Conservation (phyloP, 2,888 invertebrate genomes). For the Sthenelais limicola region DNA sequence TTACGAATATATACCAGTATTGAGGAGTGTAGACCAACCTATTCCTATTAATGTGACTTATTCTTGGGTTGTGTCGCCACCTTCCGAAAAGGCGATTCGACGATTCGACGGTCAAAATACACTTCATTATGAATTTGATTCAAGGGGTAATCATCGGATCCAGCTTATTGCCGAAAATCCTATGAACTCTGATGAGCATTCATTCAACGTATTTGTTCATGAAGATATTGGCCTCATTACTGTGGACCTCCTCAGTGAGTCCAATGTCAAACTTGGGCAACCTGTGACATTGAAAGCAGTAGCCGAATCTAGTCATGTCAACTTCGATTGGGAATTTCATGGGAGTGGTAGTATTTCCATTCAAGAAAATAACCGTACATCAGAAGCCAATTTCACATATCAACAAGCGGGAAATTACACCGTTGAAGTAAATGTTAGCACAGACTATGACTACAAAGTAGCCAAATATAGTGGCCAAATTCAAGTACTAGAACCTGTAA, state of each 20-base stretch:
- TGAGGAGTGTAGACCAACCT: no score
- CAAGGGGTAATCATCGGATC: background rate
- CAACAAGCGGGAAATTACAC: background rate
- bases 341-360: background rate
- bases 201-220: background rate
- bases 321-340: conserved; percentile 24
- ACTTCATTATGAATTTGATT: no score
- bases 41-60: background rate
- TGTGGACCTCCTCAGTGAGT: background rate
- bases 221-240: background rate
- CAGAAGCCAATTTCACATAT: background rate
- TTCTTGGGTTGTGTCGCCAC: background rate
- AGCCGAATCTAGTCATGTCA: background rate
- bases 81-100: no score
- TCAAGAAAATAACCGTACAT: background rate
- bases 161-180: background rate
- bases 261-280: no score
- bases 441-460: background rate
- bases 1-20: no score
- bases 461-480: background rate
- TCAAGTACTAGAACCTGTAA: background rate
- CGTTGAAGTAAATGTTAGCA: background rate
- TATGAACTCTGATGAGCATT: background rate
- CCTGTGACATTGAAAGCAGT: no score
- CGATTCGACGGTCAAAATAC: no score